phyloP scores from a whole-genome alignment of 2,113 vertebrate genomes.

The Sorex fumeus region DNA sequence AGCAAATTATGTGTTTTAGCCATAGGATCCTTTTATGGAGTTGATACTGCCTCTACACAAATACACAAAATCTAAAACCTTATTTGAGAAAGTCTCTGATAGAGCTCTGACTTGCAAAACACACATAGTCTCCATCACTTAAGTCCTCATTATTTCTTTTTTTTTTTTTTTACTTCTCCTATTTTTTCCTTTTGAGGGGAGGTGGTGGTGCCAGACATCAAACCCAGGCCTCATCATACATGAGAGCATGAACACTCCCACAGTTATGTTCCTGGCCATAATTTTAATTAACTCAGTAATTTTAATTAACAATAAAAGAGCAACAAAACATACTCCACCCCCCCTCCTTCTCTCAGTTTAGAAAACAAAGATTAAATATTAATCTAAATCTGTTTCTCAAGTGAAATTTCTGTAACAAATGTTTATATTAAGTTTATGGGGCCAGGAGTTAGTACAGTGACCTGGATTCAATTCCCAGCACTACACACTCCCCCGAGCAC shows the following conservation, averaged over 20 bases:
- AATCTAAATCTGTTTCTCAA: conserved; percentile 51
- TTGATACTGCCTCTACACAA: conserved; percentile 42
- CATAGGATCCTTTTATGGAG: conserved; percentile 20
- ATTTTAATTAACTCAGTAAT: conserved; percentile 40
- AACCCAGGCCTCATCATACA: too few relatives aligned
- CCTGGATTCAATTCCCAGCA: too few relatives aligned
- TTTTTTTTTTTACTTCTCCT: too few relatives aligned
- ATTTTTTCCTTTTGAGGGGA: too few relatives aligned
- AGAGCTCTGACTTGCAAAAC: conserved; percentile 32
- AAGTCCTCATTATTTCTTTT: too few relatives aligned
- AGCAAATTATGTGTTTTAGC: neutral
- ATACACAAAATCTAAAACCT: conserved; percentile 60
- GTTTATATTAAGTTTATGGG: neutral
- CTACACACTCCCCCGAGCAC: too few relatives aligned
- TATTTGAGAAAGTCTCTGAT: neutral
- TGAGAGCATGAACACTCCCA: too few relatives aligned
- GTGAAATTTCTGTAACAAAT: conserved; percentile 25
- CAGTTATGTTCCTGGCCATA: neutral
- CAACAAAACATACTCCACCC: neutral
- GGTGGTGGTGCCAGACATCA: too few relatives aligned
- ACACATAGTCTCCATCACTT: neutral
- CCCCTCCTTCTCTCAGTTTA: conserved; percentile 8
- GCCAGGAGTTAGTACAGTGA: too few relatives aligned
- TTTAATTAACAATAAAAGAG: conserved; percentile 34
- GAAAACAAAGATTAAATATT: conserved; percentile 51